phyloP scores from a whole-genome alignment of 2,113 vertebrate genomes.

The Spea bombifrons region DNA sequence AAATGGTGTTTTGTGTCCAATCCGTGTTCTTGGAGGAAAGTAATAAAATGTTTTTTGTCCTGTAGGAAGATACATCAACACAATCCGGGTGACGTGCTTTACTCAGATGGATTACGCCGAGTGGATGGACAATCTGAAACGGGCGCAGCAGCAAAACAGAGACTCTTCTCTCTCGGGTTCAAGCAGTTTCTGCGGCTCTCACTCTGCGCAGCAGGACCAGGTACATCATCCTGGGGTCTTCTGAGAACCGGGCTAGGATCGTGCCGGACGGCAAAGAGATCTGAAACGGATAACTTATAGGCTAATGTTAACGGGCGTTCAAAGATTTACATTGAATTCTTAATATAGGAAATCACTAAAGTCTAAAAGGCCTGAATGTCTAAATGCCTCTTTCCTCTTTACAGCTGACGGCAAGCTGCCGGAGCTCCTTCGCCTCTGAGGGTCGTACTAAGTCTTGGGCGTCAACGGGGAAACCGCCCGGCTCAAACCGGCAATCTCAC shows the following conservation, averaged over 20 bases:
- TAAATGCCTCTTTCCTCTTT: not conserved
- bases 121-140: conserved; percentile 68
- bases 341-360: no score
- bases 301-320: no score
- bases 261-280: no score
- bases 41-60: not conserved
- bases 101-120: conserved; percentile 65
- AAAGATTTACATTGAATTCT: no score
- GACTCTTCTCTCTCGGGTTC: conserved; percentile 56
- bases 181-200: conserved; percentile 59
- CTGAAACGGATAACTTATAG: no score
- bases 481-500: conserved; percentile 50
- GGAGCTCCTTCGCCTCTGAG: conserved; percentile 53
- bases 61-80: conserved; percentile 68
- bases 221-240: conserved; percentile 47
- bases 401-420: conserved; percentile 53
- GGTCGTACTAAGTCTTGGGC: conserved; percentile 60
- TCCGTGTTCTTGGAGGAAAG: no score
- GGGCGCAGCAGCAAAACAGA: conserved; percentile 51
- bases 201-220: conserved; percentile 46
- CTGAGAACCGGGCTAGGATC: no score
- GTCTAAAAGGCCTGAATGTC: no score
- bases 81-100: conserved; percentile 70
- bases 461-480: conserved; percentile 37
- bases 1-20: not conserved